Evolutionary conservation across 2,797 vertebrate genomes (phyloP).

Genomic region (Spinus olivaceus): DNA sequence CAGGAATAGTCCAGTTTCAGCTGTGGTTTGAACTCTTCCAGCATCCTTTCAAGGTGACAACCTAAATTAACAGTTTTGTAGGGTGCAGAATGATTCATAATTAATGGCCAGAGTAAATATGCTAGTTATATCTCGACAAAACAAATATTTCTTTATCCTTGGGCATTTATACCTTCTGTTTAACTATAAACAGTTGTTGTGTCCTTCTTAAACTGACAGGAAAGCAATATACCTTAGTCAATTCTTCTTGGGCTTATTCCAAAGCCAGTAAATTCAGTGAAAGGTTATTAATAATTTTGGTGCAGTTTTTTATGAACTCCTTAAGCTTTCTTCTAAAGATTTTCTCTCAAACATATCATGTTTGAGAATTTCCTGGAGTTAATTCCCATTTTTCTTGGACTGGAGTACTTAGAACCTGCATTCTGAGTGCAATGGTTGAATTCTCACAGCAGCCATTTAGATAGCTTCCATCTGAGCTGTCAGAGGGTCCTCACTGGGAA

Average conservation of each 20-base stretch:
- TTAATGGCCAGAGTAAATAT: not conserved
- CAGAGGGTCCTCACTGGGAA: not conserved
- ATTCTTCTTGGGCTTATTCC: not conserved
- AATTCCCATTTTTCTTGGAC: not conserved
- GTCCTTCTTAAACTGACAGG: not conserved
- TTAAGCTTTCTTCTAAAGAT: not conserved
- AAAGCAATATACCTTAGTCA: not conserved
- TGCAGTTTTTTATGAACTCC: not conserved
- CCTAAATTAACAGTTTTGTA: not conserved
- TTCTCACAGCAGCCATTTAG: not conserved
- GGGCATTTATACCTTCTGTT: not conserved
- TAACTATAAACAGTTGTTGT: not conserved
- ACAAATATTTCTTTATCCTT: not conserved
- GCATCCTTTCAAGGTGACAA: not conserved
- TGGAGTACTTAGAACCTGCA: not conserved
- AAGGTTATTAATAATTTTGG: not conserved
- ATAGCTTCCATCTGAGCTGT: not conserved
- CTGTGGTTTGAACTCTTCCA: not conserved
- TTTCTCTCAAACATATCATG: not conserved
- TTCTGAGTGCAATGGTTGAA: not conserved
- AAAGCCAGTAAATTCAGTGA: not conserved
- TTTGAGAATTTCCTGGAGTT: not conserved
- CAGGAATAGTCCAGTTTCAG: not conserved
- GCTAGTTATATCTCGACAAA: not conserved
- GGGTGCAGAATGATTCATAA: not conserved